Conservation (phyloP, 2,113 vertebrate genomes). For the Amblyornis subalaris region DNA sequence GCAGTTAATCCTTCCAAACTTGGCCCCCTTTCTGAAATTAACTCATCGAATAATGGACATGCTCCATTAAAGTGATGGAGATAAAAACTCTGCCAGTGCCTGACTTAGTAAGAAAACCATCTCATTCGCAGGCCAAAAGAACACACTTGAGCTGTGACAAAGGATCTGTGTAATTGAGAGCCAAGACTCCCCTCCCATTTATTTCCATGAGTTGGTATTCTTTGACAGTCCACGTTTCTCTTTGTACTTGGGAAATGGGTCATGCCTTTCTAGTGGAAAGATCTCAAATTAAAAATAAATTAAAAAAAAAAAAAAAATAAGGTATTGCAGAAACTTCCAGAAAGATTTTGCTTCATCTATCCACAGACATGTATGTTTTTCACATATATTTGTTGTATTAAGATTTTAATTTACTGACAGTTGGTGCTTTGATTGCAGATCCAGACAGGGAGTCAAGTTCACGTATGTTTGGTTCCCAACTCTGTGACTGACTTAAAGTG, state of each 20-base stretch:
- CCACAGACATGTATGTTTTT: not conserved
- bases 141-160: slow-evolving; percentile 50
- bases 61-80: slow-evolving; percentile 61
- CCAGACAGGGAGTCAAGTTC: not conserved
- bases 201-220: not conserved
- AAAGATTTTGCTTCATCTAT: not conserved
- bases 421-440: slow-evolving; percentile 9
- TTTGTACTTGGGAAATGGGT: not conserved
- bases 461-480: not conserved
- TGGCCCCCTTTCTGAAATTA: slow-evolving; percentile 58
- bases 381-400: not conserved
- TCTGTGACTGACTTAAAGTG: not conserved
- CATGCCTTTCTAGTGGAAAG: not conserved
- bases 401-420: not conserved
- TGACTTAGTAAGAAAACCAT: slow-evolving; percentile 55
- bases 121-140: slow-evolving; percentile 4
- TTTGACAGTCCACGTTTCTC: not conserved
- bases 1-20: slow-evolving; percentile 46
- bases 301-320: not conserved
- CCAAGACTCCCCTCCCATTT: slow-evolving; percentile 2
- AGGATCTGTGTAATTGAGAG: slow-evolving; percentile 35
- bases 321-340: not conserved
- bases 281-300: not conserved
- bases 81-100: slow-evolving; percentile 51
- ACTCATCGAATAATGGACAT: slow-evolving; percentile 61